These are phyloP conservation scores for Vultur gryphus DNA, from an alignment of 2,797 vertebrate species.

Conservation along the genomic window DNA sequence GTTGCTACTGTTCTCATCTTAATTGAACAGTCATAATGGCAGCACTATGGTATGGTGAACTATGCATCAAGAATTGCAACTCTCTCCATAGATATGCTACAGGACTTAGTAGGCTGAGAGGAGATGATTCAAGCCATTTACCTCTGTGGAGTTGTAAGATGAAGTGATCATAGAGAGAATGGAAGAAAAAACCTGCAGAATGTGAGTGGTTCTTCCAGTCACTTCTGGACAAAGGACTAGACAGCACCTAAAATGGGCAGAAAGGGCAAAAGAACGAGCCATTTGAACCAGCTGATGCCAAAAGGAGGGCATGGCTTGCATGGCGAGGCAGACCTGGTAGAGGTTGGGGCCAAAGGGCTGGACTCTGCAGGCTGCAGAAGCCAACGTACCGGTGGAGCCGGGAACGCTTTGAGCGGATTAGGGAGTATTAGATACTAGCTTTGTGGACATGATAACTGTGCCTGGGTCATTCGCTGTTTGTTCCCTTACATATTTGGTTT, in stretches of 20 bases:
- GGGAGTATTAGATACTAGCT: not conserved
- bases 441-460: not conserved
- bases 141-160: not conserved
- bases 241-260: not conserved
- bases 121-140: not conserved
- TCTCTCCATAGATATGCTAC: not conserved
- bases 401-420: not conserved
- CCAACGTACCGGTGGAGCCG: not conserved
- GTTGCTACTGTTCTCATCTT: not conserved
- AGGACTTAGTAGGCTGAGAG: not conserved
- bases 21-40: not conserved
- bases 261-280: not conserved
- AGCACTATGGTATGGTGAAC: not conserved
- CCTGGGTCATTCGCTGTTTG: not conserved
- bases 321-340: not conserved
- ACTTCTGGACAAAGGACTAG: not conserved
- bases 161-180: not conserved
- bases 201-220: not conserved
- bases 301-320: not conserved
- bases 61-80: not conserved
- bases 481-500: not conserved
- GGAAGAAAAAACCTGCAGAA: not conserved
- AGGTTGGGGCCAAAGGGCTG: not conserved
- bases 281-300: not conserved
- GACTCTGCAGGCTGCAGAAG: not conserved